phyloP scores from a whole-genome alignment of 2,888 invertebrate genomes.

The Trichopoda pennipes region DNA sequence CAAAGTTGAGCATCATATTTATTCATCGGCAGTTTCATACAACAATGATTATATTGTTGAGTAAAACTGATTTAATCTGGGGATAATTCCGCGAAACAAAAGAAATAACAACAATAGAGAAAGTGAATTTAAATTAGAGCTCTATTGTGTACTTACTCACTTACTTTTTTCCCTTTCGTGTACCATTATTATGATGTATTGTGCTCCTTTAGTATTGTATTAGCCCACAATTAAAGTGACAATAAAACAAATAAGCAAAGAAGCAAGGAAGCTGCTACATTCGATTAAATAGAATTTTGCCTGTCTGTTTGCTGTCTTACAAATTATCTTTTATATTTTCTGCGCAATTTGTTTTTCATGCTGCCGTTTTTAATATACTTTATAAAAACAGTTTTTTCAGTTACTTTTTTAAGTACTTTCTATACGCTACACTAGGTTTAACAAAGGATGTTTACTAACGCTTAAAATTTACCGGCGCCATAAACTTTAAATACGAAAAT shows the following conservation, averaged over 20 bases:
- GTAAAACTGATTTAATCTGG: slow-evolving; percentile 57
- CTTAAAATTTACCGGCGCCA: too few relatives aligned
- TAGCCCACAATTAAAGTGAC: slow-evolving; percentile 45
- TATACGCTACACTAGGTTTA: too few relatives aligned
- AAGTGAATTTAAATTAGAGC: slow-evolving; percentile 62
- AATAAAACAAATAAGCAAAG: slow-evolving; percentile 39
- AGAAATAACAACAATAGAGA: slow-evolving; percentile 60
- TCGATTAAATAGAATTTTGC: slow-evolving; percentile 3
- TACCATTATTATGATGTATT: slow-evolving; percentile 53
- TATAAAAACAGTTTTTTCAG: too few relatives aligned
- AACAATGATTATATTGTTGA: slow-evolving; percentile 29
- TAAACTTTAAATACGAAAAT: too few relatives aligned
- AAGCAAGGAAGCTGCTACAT: slow-evolving; percentile 15
- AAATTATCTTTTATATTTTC: neutral
- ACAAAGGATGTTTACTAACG: too few relatives aligned
- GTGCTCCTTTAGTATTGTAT: slow-evolving; percentile 42
- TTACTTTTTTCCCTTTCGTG: slow-evolving; percentile 43
- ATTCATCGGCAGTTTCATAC: slow-evolving; percentile 4
- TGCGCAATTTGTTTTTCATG: too few relatives aligned
- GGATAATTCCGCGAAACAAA: slow-evolving; percentile 58
- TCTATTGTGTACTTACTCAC: slow-evolving; percentile 62
- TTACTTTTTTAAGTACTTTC: too few relatives aligned
- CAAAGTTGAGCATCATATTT: slow-evolving; percentile 37
- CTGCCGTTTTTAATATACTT: too few relatives aligned
- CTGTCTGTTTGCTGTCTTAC: neutral